phyloP scores from a whole-genome alignment of 2,797 vertebrate genomes.

The Neostethus bicornis region DNA sequence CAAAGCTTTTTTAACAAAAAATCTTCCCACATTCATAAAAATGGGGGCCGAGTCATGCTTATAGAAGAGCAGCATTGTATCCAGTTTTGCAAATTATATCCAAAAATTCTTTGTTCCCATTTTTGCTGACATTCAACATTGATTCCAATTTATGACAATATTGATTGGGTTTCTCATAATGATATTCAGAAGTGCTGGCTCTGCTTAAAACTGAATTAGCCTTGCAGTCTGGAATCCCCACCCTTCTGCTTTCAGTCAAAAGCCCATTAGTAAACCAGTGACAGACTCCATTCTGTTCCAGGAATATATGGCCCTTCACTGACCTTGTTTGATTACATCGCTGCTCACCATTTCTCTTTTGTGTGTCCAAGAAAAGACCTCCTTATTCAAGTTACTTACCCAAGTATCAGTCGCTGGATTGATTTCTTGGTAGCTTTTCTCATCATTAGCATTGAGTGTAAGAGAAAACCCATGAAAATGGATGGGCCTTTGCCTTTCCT shows the following conservation, averaged over 20 bases:
- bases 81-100: constrained; percentile 2
- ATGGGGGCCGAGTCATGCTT: background rate
- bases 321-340: constrained; percentile 69
- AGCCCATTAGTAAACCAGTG: constrained; percentile 68
- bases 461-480: constrained; percentile 30
- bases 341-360: constrained; percentile 61
- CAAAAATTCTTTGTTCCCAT: background rate
- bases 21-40: background rate
- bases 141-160: constrained; percentile 19
- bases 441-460: constrained; percentile 38
- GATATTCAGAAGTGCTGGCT: constrained; percentile 32
- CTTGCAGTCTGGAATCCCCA: constrained; percentile 29
- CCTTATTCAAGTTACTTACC: constrained; percentile 55
- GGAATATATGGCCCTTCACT: constrained; percentile 68
- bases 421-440: constrained; percentile 43
- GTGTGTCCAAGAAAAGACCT: constrained; percentile 47
- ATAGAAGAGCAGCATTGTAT: background rate
- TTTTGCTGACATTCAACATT: constrained; percentile 21
- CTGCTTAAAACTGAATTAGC: constrained; percentile 55
- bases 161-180: constrained; percentile 34
- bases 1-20: no score
- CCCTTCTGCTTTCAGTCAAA: constrained; percentile 53
- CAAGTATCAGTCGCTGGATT: constrained; percentile 38
- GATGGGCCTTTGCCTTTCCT: constrained; percentile 22
- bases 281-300: constrained; percentile 62